Conservation (phyloP, 2,797 vertebrate species). For the Danio albolineatus region DNA sequence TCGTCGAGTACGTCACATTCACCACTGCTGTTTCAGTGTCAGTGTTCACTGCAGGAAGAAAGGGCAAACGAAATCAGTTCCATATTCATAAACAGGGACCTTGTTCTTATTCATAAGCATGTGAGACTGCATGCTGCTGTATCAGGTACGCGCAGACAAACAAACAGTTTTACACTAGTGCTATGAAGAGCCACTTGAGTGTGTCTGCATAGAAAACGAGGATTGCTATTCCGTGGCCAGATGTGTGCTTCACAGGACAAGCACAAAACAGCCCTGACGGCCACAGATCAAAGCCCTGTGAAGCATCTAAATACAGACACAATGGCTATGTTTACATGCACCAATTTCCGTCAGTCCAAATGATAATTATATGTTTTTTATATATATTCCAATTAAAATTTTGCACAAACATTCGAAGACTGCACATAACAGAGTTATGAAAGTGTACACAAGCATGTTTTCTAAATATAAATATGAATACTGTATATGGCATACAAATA, state of each 20-base stretch:
- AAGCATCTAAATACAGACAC: slow-evolving; percentile 13
- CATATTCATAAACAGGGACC: neutral
- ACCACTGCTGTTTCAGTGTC: slow-evolving; percentile 95
- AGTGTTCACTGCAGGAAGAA: slow-evolving; percentile 85
- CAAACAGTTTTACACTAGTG: slow-evolving; percentile 18
- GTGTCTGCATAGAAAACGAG: slow-evolving; percentile 68
- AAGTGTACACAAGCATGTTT: no score
- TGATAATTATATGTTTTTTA: no score
- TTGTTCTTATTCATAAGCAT: slow-evolving; percentile 12
- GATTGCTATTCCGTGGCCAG: slow-evolving; percentile 60
- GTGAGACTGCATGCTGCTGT: slow-evolving; percentile 1
- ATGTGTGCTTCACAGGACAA: slow-evolving; percentile 29
- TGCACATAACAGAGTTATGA: no score
- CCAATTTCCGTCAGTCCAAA: no score
- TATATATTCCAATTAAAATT: no score
- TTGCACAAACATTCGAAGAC: no score
- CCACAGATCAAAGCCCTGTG: slow-evolving; percentile 33
- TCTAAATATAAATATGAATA: no score
- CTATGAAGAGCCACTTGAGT: slow-evolving; percentile 64
- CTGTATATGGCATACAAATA: no score
- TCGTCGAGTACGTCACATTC: slow-evolving; percentile 91
- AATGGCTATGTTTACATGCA: neutral
- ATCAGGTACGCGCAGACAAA: neutral
- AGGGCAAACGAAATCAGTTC: slow-evolving; percentile 17
- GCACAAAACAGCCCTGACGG: slow-evolving; percentile 34